Conservation (phyloP, 2,113 vertebrate species). For the Meleagris gallopavo region DNA sequence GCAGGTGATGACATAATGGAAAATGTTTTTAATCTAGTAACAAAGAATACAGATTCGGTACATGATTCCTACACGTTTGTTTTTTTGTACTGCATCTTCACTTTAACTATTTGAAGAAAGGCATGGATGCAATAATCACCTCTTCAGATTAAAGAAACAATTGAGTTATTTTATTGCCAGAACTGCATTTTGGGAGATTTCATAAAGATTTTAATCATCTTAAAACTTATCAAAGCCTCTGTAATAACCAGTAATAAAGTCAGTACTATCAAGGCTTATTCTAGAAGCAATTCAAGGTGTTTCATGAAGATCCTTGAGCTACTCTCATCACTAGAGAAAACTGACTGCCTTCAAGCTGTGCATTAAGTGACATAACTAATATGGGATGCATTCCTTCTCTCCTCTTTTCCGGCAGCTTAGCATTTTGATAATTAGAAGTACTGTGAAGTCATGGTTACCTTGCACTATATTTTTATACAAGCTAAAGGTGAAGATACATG, state of each 20-base stretch:
- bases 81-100: background rate
- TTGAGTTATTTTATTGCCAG: background rate
- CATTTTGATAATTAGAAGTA: background rate
- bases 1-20: background rate
- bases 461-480: background rate
- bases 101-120: background rate
- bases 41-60: background rate
- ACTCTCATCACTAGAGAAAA: background rate
- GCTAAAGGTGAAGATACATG: background rate
- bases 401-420: background rate
- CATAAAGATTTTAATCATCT: background rate
- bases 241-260: background rate
- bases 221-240: background rate
- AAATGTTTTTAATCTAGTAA: background rate
- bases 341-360: background rate
- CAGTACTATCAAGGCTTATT: background rate
- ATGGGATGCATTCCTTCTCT: background rate
- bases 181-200: background rate
- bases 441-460: background rate
- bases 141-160: background rate
- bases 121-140: background rate
- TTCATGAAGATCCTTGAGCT: background rate
- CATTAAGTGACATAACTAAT: background rate
- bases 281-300: background rate
- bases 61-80: background rate